A percentile compares a stretch with the other conserved stretches of the same genome.
phyloP scores from a whole-genome alignment of 2,797 vertebrate genomes.

The Toxotes lorentzi region DNA sequence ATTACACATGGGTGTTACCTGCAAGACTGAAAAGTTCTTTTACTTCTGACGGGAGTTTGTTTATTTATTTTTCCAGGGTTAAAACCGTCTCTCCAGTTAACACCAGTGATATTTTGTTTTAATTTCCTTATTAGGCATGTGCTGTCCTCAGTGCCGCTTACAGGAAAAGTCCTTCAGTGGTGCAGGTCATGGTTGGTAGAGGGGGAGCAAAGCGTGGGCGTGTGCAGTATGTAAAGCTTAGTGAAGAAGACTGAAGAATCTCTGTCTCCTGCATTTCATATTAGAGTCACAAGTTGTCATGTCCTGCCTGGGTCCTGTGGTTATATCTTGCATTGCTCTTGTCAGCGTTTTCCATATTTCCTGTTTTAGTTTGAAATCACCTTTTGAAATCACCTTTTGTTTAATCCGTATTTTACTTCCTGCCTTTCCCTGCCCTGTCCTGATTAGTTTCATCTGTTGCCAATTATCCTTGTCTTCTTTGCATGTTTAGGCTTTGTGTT shows the following conservation, averaged over 20 bases:
- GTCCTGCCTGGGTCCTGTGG: too few species aligned
- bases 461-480: too few species aligned
- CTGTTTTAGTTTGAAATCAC: too few species aligned
- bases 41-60: slow-evolving; percentile 18
- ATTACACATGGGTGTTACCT: slow-evolving; percentile 55
- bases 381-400: too few species aligned
- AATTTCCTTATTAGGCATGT: slow-evolving; percentile 50
- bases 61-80: slow-evolving; percentile 56
- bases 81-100: slow-evolving; percentile 15
- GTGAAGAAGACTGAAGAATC: slow-evolving; percentile 18
- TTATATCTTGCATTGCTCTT: too few species aligned
- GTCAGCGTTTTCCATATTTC: too few species aligned
- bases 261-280: slow-evolving; percentile 13
- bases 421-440: too few species aligned
- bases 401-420: too few species aligned
- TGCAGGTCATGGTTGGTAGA: slow-evolving; percentile 21
- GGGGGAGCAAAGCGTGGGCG: slow-evolving; percentile 11
- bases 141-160: slow-evolving; percentile 18
- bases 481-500: too few species aligned
- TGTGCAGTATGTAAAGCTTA: slow-evolving; percentile 24
- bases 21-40: slow-evolving; percentile 42
- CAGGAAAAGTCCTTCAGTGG: slow-evolving; percentile 19
- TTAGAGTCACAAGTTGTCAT: background rate
- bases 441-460: too few species aligned
- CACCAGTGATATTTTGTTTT: slow-evolving; percentile 28